Percentiles rank a stretch among this genome's conserved stretches.
phyloP scores from a whole-genome alignment of 1,140 invertebrate species.

The Caerostris darwini region DNA sequence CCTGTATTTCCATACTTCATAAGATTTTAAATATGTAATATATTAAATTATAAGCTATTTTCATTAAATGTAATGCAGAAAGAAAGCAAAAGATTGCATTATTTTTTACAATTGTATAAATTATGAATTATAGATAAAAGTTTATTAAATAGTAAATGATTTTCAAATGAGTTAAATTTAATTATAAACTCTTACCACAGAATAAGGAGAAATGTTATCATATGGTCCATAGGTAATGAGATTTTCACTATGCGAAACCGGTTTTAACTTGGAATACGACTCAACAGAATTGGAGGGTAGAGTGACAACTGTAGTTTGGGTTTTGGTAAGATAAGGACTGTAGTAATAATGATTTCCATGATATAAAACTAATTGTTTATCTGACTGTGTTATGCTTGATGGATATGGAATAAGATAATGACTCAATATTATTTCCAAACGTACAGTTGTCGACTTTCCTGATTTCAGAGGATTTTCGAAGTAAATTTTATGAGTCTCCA shows the following conservation, averaged over 20 bases:
- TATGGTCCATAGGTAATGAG: slow-evolving; percentile 94
- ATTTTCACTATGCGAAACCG: slow-evolving; percentile 89
- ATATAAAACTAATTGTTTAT: slow-evolving; percentile 95
- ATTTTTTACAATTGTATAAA: neutral
- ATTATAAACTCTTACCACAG: slow-evolving; percentile 81
- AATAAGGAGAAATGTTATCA: slow-evolving; percentile 87
- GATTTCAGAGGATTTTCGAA: slow-evolving; percentile 80
- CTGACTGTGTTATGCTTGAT: slow-evolving; percentile 92
- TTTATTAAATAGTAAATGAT: neutral
- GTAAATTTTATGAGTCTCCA: slow-evolving; percentile 78
- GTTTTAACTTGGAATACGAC: slow-evolving; percentile 91
- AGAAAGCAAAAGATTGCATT: no score
- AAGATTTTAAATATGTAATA: neutral
- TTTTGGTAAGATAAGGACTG: slow-evolving; percentile 89
- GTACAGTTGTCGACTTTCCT: slow-evolving; percentile 82
- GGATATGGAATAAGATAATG: slow-evolving; percentile 92
- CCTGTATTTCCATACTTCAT: neutral
- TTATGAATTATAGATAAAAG: neutral
- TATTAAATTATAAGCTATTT: neutral
- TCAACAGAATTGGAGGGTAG: slow-evolving; percentile 89
- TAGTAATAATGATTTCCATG: slow-evolving; percentile 92
- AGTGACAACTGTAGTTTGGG: slow-evolving; percentile 91
- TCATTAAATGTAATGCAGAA: neutral
- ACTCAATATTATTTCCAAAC: slow-evolving; percentile 89
- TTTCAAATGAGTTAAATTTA: neutral